phyloP scores from a whole-genome alignment of 2,113 vertebrate species.

The Salvator merianae region DNA sequence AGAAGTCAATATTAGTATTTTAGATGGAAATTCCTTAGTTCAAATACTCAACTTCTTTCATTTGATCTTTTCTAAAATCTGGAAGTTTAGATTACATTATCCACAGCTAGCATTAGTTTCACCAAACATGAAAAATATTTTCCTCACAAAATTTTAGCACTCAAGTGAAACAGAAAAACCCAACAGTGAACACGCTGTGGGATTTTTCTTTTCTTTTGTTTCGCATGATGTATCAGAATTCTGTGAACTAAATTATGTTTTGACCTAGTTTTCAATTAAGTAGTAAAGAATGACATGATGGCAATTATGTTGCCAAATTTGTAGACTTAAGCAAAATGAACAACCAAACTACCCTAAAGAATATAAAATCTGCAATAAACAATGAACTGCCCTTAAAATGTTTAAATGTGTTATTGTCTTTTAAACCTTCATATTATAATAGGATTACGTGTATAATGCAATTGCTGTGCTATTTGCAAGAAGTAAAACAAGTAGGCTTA shows the following conservation, averaged over 20 bases:
- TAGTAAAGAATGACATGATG: conserved; percentile 28
- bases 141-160: background rate
- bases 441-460: conserved; percentile 32
- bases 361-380: conserved; percentile 5
- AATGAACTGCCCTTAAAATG: conserved; percentile 21
- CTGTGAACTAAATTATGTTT: conserved; percentile 23
- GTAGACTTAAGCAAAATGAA: conserved; percentile 3
- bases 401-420: conserved; percentile 11
- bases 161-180: background rate
- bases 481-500: too few relatives aligned
- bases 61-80: background rate
- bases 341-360: conserved; percentile 13
- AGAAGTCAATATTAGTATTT: background rate
- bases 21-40: background rate
- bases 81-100: conserved; percentile 16
- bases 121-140: background rate
- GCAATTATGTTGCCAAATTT: conserved; percentile 10
- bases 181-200: background rate
- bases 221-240: conserved; percentile 31
- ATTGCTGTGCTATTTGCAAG: background rate
- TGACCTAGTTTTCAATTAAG: conserved; percentile 14
- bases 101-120: background rate
- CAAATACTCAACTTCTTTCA: background rate
- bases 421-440: conserved; percentile 28
- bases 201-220: background rate